Conservation (phyloP, 2,797 vertebrate species). For the Astyanax mexicanus region DNA sequence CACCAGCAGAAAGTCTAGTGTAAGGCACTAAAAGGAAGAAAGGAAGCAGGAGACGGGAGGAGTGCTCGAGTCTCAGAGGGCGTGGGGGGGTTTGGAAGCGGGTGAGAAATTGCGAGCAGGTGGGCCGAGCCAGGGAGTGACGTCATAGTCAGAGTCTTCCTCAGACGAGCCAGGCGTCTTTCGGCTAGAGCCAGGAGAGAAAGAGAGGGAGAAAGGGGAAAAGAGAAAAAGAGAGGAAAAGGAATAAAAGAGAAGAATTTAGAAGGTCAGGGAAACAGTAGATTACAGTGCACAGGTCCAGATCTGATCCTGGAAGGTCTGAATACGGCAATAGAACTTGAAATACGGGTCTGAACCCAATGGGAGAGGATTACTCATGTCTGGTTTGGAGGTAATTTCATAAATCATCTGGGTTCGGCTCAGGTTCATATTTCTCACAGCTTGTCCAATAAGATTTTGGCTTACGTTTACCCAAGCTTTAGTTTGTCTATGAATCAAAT, state of each 20-base stretch:
- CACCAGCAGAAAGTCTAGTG: not conserved
- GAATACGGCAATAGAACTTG: not conserved
- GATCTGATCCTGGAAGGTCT: not conserved
- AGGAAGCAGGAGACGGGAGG: not conserved
- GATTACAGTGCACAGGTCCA: not conserved
- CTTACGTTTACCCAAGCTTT: not conserved
- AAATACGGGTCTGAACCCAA: not conserved
- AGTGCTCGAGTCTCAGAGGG: constrained; percentile 5
- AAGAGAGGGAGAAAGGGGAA: constrained; percentile 34
- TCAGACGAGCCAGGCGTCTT: constrained; percentile 77
- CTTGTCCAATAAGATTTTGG: not conserved
- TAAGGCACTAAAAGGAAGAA: not conserved
- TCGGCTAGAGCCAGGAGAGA: constrained; percentile 68
- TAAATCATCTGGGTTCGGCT: too few species aligned
- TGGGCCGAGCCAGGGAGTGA: constrained; percentile 65
- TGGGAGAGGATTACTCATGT: not conserved
- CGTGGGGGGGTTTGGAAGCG: constrained; percentile 64
- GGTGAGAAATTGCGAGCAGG: constrained; percentile 43
- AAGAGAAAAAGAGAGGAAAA: not conserved
- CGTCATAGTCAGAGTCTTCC: constrained; percentile 73
- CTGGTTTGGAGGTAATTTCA: not conserved
- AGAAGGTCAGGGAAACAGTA: constrained; percentile 6
- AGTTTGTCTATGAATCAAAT: too few species aligned
- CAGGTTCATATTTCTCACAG: not conserved
- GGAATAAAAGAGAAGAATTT: not conserved